Percentiles rank a stretch among this genome's conserved stretches.
Evolutionary conservation across 2,888 invertebrate species (phyloP).

Genomic region (Mellilla xanthometata): DNA sequence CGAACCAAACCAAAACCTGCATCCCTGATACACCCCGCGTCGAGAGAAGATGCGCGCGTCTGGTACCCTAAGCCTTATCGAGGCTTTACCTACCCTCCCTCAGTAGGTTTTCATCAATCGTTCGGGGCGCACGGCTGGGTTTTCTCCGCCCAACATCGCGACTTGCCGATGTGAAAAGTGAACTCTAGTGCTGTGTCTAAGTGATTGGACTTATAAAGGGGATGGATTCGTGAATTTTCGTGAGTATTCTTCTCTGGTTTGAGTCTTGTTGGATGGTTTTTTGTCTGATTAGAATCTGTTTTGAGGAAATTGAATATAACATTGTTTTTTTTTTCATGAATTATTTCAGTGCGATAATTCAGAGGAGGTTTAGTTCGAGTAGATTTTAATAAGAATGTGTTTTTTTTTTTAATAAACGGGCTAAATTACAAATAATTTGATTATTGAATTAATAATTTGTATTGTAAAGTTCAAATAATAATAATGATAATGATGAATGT

Average conservation of each 20-base stretch:
- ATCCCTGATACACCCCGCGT: constrained; percentile 43
- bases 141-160: constrained; percentile 41
- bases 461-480: no score
- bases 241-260: constrained; percentile 21
- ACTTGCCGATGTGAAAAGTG: constrained; percentile 33
- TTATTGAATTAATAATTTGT: no score
- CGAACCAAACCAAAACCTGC: constrained; percentile 24
- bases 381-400: no score
- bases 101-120: constrained; percentile 56
- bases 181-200: constrained; percentile 46
- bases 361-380: no score
- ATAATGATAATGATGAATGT: no score
- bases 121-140: constrained; percentile 57
- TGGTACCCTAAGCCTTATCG: constrained; percentile 46
- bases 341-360: no score
- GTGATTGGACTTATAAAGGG: constrained; percentile 33
- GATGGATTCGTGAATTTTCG: constrained; percentile 25
- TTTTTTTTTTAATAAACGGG: no score
- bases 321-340: no score
- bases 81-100: constrained; percentile 59
- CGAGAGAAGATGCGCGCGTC: constrained; percentile 76
- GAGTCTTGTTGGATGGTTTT: constrained; percentile 4
- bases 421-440: no score
- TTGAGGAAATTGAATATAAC: not conserved
- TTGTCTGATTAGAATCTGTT: constrained; percentile 3